Base-by-base conservation (phyloP, 2,888 invertebrate genomes). In the Camponotus fellah region DNA sequence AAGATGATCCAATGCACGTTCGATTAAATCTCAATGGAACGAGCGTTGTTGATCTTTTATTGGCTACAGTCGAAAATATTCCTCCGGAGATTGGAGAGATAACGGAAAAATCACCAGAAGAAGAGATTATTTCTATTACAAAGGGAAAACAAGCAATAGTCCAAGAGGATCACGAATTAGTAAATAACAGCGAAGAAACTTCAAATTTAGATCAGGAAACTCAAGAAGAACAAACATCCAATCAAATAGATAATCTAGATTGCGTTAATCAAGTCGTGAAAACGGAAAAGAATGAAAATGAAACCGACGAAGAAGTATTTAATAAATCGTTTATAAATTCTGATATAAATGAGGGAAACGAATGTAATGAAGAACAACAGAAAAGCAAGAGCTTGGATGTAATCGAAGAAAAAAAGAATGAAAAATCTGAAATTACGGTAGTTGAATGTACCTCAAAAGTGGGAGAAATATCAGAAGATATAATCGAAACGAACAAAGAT, bases 1-100 rank as follows among this genome's bases (percentile, higher is more conserved):
- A 96, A 2, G 96, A 97, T 92, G 96, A 97, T 92, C 96, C 97
- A 80, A 96, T 96, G 0, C 95, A 96, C 0, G 96, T 97, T 0
- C 96, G 97, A 91, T 94, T 98, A 34, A 94, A 95, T 32, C 92
- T 96, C 0, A 95, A 97, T 74, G 96, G 96, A 0, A 96, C 96
- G 84, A 97, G 97, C 72, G 96, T 98, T 0, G 95, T 96, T 0
- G 96, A 96, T 58, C 96, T 96, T 79, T 92, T 97, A 21, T 95
- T 96, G 12, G 95, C 95, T 0, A 92, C 96, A 0, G 96, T 96
- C 66, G 68, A 85, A 26, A 82, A 68, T 43, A 76, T 43, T 58
- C 56, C 56, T 49, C 34, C 56, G 9, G 21, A 79, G 1, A 17
- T 43, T 64, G n/a, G 3, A 46, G 43, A 46, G 12, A 12, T 12